These are phyloP conservation scores for Salpingus planirostris DNA, from an alignment of 2,888 invertebrate genomes.

Conservation along the genomic window DNA sequence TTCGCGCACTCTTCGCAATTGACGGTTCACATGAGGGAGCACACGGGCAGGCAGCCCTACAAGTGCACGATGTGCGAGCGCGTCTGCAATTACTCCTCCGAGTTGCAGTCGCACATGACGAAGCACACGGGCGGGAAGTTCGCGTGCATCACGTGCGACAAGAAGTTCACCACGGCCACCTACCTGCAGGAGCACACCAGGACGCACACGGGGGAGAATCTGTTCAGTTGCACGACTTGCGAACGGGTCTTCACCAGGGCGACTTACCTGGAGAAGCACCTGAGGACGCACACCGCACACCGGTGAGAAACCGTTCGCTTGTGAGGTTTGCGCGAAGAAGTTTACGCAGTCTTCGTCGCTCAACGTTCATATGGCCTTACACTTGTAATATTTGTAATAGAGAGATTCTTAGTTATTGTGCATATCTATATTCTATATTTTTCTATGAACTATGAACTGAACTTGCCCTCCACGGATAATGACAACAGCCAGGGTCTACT, in stretches of 20 bases:
- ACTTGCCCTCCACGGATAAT: no score
- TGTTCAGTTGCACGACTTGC: constrained; percentile 10
- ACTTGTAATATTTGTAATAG: constrained; percentile 26
- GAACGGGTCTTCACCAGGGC: constrained; percentile 12
- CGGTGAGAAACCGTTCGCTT: constrained; percentile 36
- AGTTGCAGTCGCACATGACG: constrained; percentile 29
- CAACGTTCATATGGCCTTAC: constrained; percentile 37
- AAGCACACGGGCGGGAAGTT: constrained; percentile 32
- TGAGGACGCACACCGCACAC: constrained; percentile 11
- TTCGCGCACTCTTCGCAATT: constrained; percentile 35
- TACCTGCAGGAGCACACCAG: constrained; percentile 20
- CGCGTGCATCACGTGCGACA: constrained; percentile 25
- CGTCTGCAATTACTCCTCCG: constrained; percentile 29
- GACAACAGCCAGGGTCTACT: no score
- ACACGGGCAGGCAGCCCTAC: constrained; percentile 34
- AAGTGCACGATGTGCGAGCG: constrained; percentile 32
- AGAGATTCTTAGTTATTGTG: no score
- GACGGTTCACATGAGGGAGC: constrained; percentile 32
- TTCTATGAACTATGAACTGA: no score
- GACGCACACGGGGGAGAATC: constrained; percentile 15
- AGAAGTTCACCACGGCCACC: constrained; percentile 20
- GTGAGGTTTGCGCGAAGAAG: constrained; percentile 46
- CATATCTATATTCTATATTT: no score
- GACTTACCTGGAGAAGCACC: constrained; percentile 11
- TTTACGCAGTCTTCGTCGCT: constrained; percentile 51